Conservation (phyloP, 2,888 invertebrate species). For the Ochropleura plecta region DNA sequence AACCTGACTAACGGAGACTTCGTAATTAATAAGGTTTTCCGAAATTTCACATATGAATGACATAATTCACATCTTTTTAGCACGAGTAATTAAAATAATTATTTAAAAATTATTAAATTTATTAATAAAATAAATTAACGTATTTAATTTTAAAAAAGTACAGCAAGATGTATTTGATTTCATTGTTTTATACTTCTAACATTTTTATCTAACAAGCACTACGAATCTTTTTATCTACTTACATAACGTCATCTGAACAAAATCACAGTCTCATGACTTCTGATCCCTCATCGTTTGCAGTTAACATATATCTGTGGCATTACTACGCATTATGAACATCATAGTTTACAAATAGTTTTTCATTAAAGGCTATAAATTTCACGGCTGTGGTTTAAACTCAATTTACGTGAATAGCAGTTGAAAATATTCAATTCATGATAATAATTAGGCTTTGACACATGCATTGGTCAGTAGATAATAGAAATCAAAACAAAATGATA, state of each 20-base stretch:
- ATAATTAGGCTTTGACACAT: slow-evolving; percentile 10
- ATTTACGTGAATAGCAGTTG: not conserved
- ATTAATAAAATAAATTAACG: too few relatives aligned
- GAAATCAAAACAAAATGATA: slow-evolving; percentile 18
- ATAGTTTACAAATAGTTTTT: slow-evolving; percentile 10
- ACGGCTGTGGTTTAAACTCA: slow-evolving; percentile 4
- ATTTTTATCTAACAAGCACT: slow-evolving; percentile 4
- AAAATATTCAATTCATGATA: slow-evolving; percentile 25
- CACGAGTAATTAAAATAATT: not conserved
- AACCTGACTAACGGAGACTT: too few relatives aligned
- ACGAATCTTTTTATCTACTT: not conserved
- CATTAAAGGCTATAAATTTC: not conserved
- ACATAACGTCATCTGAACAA: not conserved
- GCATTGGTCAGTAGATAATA: not conserved
- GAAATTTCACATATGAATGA: not conserved
- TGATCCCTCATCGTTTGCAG: not conserved
- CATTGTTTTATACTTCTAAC: not conserved
- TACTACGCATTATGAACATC: not conserved
- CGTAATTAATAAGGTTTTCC: too few relatives aligned
- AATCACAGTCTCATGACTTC: not conserved
- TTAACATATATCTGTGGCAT: not conserved
- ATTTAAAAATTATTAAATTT: too few relatives aligned
- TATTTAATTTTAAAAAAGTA: too few relatives aligned
- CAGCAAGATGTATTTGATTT: not conserved
- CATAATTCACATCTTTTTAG: not conserved